Evolutionary conservation across 2,113 vertebrate species (phyloP).

Genomic region (Rhodinocichla rosea): DNA sequence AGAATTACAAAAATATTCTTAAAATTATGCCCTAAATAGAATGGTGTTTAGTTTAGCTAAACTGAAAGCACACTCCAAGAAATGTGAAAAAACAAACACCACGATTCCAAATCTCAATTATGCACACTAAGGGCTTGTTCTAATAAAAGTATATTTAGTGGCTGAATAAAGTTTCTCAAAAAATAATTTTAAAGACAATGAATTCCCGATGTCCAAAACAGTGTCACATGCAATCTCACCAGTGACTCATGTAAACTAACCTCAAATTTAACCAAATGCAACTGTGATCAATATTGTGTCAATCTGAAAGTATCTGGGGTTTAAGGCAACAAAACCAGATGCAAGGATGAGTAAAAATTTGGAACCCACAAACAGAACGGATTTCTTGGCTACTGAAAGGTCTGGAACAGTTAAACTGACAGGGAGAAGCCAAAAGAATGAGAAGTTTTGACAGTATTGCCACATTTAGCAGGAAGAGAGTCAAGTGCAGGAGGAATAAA

Average conservation of each 20-base stretch:
- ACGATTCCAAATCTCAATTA: slow-evolving; percentile 15
- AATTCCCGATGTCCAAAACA: slow-evolving; percentile 17
- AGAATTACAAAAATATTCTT: slow-evolving; percentile 38
- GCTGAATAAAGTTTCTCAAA: slow-evolving; percentile 11
- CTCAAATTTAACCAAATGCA: slow-evolving; percentile 28
- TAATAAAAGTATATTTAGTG: slow-evolving; percentile 29
- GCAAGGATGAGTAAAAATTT: slow-evolving; percentile 24
- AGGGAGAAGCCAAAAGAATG: neutral
- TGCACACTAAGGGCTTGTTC: slow-evolving; percentile 18
- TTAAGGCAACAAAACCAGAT: slow-evolving; percentile 49
- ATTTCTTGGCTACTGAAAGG: neutral
- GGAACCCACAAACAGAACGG: neutral
- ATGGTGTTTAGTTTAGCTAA: slow-evolving; percentile 43
- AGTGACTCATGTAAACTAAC: slow-evolving; percentile 45
- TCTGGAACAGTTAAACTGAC: neutral
- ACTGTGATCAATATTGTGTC: slow-evolving; percentile 47
- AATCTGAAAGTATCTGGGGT: slow-evolving; percentile 51
- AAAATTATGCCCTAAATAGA: slow-evolving; percentile 23
- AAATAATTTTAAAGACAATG: slow-evolving; percentile 46
- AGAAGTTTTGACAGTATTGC: neutral
- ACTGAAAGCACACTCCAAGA: slow-evolving; percentile 54
- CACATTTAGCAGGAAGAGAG: neutral
- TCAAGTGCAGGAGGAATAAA: neutral
- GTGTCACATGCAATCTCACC: slow-evolving; percentile 21
- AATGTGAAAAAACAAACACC: slow-evolving; percentile 39